These are phyloP conservation scores for Chinchilla lanigera DNA, from an alignment of 2,113 vertebrate genomes.

Conservation along the genomic window DNA sequence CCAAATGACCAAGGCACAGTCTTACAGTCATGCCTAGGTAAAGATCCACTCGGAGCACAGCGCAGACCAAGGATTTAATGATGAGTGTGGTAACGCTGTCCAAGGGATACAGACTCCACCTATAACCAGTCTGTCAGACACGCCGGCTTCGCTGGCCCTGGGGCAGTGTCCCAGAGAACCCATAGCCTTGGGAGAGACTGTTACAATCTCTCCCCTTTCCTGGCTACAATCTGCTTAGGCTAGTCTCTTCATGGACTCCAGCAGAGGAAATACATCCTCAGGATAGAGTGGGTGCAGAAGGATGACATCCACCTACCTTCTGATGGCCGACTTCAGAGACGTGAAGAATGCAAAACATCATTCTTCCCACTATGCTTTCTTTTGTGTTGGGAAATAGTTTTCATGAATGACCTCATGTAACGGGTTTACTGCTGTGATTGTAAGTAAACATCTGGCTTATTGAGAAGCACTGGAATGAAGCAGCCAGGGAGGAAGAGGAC, in stretches of 20 bases:
- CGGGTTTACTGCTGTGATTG: neutral
- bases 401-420: neutral
- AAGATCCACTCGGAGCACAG: neutral
- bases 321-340: neutral
- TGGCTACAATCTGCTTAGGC: rapidly evolving
- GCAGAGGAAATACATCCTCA: rapidly evolving
- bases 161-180: rapidly evolving
- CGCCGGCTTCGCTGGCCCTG: neutral
- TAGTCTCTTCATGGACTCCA: rapidly evolving
- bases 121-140: rapidly evolving
- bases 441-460: neutral
- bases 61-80: rapidly evolving
- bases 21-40: neutral
- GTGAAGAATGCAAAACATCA: neutral
- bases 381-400: neutral
- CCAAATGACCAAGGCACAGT: neutral
- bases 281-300: neutral
- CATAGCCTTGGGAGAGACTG: neutral
- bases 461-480: neutral
- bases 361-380: neutral
- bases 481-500: neutral
- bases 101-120: rapidly evolving
- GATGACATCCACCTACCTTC: rapidly evolving
- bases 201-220: rapidly evolving
- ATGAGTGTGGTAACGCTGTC: rapidly evolving